phyloP scores from a whole-genome alignment of 2,113 vertebrate genomes.

The Rhabdornis inornatus region DNA sequence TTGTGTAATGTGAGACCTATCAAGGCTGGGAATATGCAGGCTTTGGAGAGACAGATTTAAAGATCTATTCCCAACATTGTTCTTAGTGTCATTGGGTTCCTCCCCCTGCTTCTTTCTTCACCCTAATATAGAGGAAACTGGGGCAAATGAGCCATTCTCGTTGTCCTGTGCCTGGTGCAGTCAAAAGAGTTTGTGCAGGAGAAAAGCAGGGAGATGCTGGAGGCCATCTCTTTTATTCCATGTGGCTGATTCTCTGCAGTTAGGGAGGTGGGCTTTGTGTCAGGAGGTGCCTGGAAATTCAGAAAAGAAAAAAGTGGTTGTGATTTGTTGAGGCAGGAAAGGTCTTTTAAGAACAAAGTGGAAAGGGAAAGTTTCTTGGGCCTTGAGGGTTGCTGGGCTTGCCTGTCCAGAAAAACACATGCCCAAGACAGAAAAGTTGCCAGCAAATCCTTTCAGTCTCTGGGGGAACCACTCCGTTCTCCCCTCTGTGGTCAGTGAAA shows the following conservation, averaged over 20 bases:
- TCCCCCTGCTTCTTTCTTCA: neutral
- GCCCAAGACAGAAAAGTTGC: neutral
- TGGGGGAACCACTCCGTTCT: rapidly evolving
- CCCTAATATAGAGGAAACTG: neutral
- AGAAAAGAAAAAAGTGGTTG: neutral
- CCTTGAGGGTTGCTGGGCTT: neutral
- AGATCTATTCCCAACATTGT: conserved; percentile 28
- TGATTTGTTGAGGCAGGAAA: neutral
- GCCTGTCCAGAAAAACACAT: neutral
- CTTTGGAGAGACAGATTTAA: conserved; percentile 43
- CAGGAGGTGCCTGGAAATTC: neutral
- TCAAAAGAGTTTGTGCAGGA: neutral
- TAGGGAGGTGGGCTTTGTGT: neutral
- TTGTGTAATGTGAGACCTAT: conserved; percentile 40
- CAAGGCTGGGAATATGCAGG: conserved; percentile 16
- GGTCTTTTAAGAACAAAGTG: neutral
- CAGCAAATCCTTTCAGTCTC: neutral
- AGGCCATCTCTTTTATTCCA: neutral
- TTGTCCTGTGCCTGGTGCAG: neutral
- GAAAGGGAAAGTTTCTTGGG: neutral
- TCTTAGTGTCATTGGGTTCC: neutral
- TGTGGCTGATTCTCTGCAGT: neutral
- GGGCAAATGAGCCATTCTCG: neutral
- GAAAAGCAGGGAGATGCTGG: neutral
- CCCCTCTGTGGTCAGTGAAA: neutral